A percentile compares a stretch with the other conserved stretches of the same genome.
These are phyloP conservation scores for Sebastes aleutianus DNA, from an alignment of 2,797 vertebrate species.

Conservation along the genomic window DNA sequence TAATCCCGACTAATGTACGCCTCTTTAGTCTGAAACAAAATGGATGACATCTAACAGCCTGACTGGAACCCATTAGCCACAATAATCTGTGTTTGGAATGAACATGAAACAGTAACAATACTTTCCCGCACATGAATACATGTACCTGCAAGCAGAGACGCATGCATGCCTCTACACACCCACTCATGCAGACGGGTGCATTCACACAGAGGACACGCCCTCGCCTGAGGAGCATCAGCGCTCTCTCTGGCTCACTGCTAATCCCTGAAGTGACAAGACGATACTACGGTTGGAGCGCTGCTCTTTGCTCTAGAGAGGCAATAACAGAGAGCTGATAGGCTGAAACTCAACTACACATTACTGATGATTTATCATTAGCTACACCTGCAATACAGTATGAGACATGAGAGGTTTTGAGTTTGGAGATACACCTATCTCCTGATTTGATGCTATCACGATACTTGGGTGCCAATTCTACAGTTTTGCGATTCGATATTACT, in stretches of 20 bases:
- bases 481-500: too few relatives aligned
- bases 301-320: neutral
- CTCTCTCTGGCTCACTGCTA: constrained; percentile 16
- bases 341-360: constrained; percentile 2
- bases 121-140: neutral
- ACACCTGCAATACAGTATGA: neutral
- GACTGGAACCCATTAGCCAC: neutral
- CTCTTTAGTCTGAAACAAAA: constrained; percentile 2
- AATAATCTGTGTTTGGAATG: constrained; percentile 15
- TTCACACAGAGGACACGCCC: constrained; percentile 44
- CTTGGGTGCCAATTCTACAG: too few relatives aligned
- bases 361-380: constrained; percentile 6
- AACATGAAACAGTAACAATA: neutral
- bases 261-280: constrained; percentile 21
- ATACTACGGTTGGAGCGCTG: neutral
- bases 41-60: neutral
- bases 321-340: neutral
- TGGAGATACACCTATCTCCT: too few relatives aligned
- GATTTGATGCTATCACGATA: too few relatives aligned
- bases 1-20: too few relatives aligned
- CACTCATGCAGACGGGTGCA: neutral
- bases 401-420: neutral
- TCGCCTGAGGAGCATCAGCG: constrained; percentile 22
- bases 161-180: constrained; percentile 9
- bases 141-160: constrained; percentile 20